phyloP scores from a whole-genome alignment of 2,797 vertebrate species.

The Myotis vivesi region DNA sequence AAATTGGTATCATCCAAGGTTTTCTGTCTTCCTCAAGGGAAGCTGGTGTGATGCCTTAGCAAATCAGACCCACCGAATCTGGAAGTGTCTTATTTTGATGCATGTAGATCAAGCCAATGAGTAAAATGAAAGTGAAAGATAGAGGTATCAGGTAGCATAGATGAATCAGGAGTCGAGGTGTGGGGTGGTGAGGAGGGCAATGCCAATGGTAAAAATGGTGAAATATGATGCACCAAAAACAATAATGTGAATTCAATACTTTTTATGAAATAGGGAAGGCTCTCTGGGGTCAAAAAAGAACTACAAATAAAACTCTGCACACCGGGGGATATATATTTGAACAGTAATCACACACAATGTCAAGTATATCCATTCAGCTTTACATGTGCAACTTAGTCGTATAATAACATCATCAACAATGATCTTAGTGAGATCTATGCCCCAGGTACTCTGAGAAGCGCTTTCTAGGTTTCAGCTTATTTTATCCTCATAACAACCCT shows the following conservation, averaged over 20 bases:
- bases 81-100: background rate
- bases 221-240: background rate
- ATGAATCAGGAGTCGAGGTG: background rate
- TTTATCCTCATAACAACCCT: background rate
- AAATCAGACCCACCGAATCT: background rate
- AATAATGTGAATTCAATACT: background rate
- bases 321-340: background rate
- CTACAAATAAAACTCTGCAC: background rate
- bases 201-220: background rate
- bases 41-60: background rate
- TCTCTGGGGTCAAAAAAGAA: background rate
- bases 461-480: background rate
- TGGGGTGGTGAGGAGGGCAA: rapidly evolving
- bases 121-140: background rate
- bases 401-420: background rate
- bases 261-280: background rate
- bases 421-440: background rate
- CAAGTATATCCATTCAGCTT: background rate
- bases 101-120: background rate
- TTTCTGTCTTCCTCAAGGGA: background rate
- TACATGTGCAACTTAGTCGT: background rate
- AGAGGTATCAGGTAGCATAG: background rate
- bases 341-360: background rate
- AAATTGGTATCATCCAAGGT: background rate
- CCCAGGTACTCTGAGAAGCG: background rate